Evolutionary conservation across 2,888 invertebrate genomes (phyloP).

Genomic region (Drosophila meridionalis): DNA sequence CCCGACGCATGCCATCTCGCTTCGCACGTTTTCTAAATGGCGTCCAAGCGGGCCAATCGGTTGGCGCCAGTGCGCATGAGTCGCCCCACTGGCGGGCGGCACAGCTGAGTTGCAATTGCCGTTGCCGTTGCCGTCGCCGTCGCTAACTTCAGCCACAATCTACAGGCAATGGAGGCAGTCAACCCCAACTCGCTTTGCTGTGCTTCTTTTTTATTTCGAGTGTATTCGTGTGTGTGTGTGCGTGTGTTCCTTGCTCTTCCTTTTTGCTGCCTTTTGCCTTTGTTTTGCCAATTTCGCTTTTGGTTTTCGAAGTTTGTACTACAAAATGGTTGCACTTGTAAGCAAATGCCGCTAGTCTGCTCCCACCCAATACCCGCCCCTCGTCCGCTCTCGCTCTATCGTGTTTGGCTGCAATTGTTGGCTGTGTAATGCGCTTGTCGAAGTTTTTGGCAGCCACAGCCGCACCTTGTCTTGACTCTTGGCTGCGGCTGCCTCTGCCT

Average conservation of each 20-base stretch:
- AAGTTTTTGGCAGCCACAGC: conserved; percentile 73
- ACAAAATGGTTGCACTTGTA: conserved; percentile 84
- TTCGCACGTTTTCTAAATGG: conserved; percentile 81
- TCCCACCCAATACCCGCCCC: conserved; percentile 13
- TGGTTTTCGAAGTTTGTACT: conserved; percentile 81
- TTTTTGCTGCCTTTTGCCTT: conserved; percentile 54
- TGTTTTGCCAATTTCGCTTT: conserved; percentile 79
- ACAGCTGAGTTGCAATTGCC: conserved; percentile 35
- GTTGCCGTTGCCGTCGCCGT: conserved; percentile 18
- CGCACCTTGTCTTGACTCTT: conserved; percentile 74
- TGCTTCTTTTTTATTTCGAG: background rate
- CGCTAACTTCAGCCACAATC: conserved; percentile 55
- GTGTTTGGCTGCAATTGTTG: conserved; percentile 66
- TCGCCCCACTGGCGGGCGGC: conserved; percentile 44
- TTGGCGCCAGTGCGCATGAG: conserved; percentile 81
- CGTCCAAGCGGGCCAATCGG: conserved; percentile 84
- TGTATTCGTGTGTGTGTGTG: background rate
- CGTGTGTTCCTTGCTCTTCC: conserved; percentile 16
- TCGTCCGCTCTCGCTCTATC: background rate
- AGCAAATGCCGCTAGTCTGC: conserved; percentile 60
- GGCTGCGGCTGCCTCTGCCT: conserved; percentile 46
- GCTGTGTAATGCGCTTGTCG: conserved; percentile 76
- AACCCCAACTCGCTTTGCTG: conserved; percentile 5
- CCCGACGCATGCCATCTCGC: conserved; percentile 44
- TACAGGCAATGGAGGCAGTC: conserved; percentile 60